Evolutionary conservation across 1,140 invertebrate genomes (phyloP).

Genomic region (Aplysia californica): DNA sequence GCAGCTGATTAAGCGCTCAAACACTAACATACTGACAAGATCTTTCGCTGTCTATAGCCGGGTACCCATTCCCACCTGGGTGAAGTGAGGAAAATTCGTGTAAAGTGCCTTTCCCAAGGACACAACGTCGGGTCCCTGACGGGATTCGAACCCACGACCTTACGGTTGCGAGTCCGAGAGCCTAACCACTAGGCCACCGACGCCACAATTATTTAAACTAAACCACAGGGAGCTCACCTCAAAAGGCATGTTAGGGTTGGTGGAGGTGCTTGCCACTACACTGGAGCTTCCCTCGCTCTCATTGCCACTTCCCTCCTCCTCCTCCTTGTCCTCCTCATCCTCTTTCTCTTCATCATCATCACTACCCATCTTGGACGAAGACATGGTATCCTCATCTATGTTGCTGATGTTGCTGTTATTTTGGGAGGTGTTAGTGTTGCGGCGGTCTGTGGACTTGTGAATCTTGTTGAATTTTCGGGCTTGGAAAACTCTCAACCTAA

Average conservation of each 20-base stretch:
- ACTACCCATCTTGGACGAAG: slow-evolving; percentile 22
- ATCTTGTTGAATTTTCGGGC: slow-evolving; percentile 73
- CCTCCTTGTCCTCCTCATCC: slow-evolving; percentile 29
- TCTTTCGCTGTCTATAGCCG: too few species aligned
- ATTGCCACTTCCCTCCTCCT: slow-evolving; percentile 25
- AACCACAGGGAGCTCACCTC: slow-evolving; percentile 3
- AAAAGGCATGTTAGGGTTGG: slow-evolving; percentile 14
- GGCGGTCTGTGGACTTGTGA: slow-evolving; percentile 15
- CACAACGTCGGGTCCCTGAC: too few species aligned
- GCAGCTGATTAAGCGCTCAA: too few species aligned
- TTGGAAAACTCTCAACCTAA: slow-evolving; percentile 79
- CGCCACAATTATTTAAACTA: too few species aligned
- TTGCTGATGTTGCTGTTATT: background rate
- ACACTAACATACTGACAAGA: too few species aligned
- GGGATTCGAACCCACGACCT: too few species aligned
- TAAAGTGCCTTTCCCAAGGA: too few species aligned
- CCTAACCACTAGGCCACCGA: too few species aligned
- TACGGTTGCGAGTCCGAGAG: too few species aligned
- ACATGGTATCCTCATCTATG: slow-evolving; percentile 18
- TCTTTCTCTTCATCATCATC: slow-evolving; percentile 25
- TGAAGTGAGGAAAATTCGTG: too few species aligned
- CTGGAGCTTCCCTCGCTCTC: slow-evolving; percentile 27
- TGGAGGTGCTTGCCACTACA: slow-evolving; percentile 7
- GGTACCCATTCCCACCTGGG: too few species aligned
- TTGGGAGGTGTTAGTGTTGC: slow-evolving; percentile 31